phyloP scores from a whole-genome alignment of 2,113 vertebrate genomes.

The Phrynosoma platyrhinos region DNA sequence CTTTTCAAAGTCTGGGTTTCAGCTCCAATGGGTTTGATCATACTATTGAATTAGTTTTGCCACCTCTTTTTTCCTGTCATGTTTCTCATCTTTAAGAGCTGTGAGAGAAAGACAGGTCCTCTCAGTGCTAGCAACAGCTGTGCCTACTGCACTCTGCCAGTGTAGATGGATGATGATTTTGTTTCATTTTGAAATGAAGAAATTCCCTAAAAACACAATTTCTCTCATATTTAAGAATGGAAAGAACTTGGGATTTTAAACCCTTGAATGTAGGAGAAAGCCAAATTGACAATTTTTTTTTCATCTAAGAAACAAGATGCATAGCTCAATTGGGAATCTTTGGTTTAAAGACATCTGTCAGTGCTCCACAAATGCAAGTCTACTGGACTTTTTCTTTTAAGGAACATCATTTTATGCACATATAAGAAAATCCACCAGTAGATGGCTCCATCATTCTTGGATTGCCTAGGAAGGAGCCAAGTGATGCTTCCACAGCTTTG shows the following conservation, averaged over 20 bases:
- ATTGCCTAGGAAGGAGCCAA: constrained; percentile 45
- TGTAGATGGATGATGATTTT: background rate
- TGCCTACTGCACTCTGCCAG: background rate
- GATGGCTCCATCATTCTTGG: constrained; percentile 80
- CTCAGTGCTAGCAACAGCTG: background rate
- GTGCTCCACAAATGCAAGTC: background rate
- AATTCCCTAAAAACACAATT: background rate
- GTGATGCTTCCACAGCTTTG: constrained; percentile 59
- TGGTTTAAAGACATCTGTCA: background rate
- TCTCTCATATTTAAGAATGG: background rate
- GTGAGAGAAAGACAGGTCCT: too few species aligned
- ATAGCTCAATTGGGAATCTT: background rate
- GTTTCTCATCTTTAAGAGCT: background rate
- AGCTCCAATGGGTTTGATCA: too few species aligned
- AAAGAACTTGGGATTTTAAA: background rate
- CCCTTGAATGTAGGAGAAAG: background rate
- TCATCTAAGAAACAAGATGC: background rate
- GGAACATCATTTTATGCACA: fast-evolving
- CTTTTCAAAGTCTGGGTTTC: too few species aligned
- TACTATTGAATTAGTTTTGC: background rate
- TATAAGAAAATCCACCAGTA: constrained; percentile 69
- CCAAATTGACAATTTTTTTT: background rate
- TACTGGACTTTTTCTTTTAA: background rate
- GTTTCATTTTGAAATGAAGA: background rate
- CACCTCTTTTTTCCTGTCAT: background rate